These are phyloP conservation scores for Hydropsyche betteni DNA, from an alignment of 2,888 invertebrate species.

Conservation along the genomic window DNA sequence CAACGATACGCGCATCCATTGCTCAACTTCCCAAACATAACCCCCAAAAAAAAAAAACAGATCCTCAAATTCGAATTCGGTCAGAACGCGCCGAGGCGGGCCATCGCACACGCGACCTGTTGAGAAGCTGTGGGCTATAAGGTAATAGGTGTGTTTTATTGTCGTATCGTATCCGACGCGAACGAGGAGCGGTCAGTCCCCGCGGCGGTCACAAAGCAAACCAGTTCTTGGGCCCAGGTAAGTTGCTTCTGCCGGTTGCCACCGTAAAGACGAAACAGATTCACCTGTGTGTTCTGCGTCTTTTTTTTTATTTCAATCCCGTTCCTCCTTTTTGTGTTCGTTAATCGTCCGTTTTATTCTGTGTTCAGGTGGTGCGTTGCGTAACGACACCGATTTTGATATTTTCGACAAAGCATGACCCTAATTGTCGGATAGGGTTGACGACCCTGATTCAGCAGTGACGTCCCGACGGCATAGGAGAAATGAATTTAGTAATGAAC, in stretches of 20 bases:
- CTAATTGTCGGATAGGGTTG: no score
- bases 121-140: slow-evolving; percentile 11
- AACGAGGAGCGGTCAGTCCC: slow-evolving; percentile 28
- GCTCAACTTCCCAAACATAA: no score
- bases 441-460: no score
- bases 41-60: no score
- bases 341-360: not conserved
- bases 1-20: no score
- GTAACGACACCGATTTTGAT: not conserved
- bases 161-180: slow-evolving; percentile 15
- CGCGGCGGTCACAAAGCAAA: slow-evolving; percentile 40
- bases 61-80: no score
- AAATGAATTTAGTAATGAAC: no score
- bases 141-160: slow-evolving; percentile 32
- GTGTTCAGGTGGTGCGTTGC: slow-evolving; percentile 9
- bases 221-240: slow-evolving; percentile 32
- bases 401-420: no score
- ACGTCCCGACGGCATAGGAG: no score
- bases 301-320: slow-evolving; percentile 5
- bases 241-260: slow-evolving; percentile 7
- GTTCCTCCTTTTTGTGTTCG: not conserved
- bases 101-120: not conserved
- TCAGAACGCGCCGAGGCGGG: no score
- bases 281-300: slow-evolving; percentile 3
- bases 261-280: not conserved